Conservation (phyloP, 2,888 invertebrate genomes). For the Acronicta psi region DNA sequence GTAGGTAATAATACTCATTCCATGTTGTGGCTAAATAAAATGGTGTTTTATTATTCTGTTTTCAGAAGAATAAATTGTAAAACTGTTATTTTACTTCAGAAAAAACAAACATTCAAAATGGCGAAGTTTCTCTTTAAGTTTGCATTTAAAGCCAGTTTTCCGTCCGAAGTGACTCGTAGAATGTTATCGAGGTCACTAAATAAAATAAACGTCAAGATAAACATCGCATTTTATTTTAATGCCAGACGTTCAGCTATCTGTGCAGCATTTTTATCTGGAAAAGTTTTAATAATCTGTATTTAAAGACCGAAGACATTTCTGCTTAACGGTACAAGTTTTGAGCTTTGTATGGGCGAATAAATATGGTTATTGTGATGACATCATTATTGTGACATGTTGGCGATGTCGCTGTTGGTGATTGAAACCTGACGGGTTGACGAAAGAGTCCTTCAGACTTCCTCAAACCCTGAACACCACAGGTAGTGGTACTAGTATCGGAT, state of each 20-base stretch:
- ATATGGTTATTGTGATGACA: background rate
- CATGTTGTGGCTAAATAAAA: no score
- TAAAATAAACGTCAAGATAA: conserved; percentile 29
- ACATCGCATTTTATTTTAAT: conserved; percentile 41
- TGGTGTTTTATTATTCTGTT: no score
- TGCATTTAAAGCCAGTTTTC: conserved; percentile 9
- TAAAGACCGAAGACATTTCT: conserved; percentile 8
- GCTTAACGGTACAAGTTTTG: background rate
- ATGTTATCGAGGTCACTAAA: conserved; percentile 16
- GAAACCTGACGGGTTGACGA: no score
- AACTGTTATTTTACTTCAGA: no score
- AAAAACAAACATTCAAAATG: background rate
- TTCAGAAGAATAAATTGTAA: no score
- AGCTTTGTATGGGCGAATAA: background rate
- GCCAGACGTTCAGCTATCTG: conserved; percentile 14
- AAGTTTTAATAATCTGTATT: conserved; percentile 34
- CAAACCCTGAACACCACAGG: no score
- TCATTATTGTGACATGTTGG: no score
- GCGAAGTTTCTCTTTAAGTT: background rate
- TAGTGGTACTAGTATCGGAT: no score
- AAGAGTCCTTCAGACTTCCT: no score
- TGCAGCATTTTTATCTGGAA: conserved; percentile 11
- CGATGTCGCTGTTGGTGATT: no score
- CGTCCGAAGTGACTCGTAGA: conserved; percentile 4
- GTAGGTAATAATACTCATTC: no score